Conservation (phyloP, 2,797 vertebrate species). For the Potorous gilbertii region DNA sequence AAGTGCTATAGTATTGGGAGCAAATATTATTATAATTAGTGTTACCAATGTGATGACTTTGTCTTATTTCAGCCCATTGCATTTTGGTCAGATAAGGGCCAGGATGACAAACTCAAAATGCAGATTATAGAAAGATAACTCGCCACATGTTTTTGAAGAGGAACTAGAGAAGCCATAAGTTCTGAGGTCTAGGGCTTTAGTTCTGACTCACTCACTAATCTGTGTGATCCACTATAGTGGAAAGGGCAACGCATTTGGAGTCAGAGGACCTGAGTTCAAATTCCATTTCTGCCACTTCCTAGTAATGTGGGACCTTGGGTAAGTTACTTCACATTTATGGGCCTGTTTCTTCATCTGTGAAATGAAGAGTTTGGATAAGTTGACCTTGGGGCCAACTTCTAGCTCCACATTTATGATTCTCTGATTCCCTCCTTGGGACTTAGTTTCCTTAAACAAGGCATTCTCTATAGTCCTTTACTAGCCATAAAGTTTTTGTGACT, state of each 20-base stretch:
- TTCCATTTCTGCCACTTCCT: neutral
- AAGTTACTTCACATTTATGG: neutral
- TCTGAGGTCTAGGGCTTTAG: neutral
- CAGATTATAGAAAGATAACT: neutral
- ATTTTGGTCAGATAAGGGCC: neutral
- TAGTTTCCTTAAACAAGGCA: neutral
- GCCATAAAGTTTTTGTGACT: neutral
- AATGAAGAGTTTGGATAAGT: neutral
- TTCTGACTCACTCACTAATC: neutral
- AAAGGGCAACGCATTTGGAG: neutral
- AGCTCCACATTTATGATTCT: neutral
- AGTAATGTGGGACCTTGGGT: neutral
- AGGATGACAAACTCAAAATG: neutral
- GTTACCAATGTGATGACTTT: neutral
- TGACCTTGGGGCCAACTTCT: neutral
- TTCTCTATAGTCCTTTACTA: neutral
- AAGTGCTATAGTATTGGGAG: neutral
- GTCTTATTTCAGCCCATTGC: neutral
- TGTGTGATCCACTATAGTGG: neutral
- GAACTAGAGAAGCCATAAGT: neutral
- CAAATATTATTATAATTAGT: neutral
- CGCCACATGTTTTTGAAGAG: neutral
- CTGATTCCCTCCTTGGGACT: neutral
- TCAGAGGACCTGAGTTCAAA: neutral
- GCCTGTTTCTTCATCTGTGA: neutral